Evolutionary conservation across 1,140 invertebrate genomes (phyloP).

Genomic region (Cotesia typhae): DNA sequence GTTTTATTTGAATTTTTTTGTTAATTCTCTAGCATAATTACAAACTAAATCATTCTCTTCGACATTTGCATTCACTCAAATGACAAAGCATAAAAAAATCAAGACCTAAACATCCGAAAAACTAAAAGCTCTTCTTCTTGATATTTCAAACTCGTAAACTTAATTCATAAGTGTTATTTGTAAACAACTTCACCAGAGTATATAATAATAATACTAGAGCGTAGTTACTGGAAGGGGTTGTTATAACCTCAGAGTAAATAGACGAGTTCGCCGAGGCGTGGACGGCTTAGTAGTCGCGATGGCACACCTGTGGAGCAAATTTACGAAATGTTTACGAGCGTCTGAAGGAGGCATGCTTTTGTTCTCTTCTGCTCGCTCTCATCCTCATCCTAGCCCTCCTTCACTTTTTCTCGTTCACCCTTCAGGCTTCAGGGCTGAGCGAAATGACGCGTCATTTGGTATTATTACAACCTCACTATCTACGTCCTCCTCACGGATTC

Average conservation of each 20-base stretch:
- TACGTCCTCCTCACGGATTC: slow-evolving; percentile 46
- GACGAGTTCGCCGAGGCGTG: slow-evolving; percentile 53
- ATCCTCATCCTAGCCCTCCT: slow-evolving; percentile 42
- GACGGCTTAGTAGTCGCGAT: slow-evolving; percentile 60
- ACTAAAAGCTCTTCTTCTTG: too few relatives aligned
- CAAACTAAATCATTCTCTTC: too few relatives aligned
- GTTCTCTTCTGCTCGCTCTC: slow-evolving; percentile 36
- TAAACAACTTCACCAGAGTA: not conserved
- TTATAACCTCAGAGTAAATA: slow-evolving; percentile 55
- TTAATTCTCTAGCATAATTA: too few relatives aligned
- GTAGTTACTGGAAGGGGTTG: slow-evolving; percentile 22
- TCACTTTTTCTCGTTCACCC: too few relatives aligned
- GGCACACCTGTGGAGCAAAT: slow-evolving; percentile 68
- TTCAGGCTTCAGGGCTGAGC: slow-evolving; percentile 33
- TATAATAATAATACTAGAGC: slow-evolving; percentile 6
- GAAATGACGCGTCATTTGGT: slow-evolving; percentile 58
- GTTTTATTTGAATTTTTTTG: too few relatives aligned
- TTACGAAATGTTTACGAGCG: slow-evolving; percentile 67
- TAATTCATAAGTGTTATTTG: not conserved
- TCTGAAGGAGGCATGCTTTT: slow-evolving; percentile 52
- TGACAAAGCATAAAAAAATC: too few relatives aligned
- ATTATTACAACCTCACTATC: slow-evolving; percentile 59
- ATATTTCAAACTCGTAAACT: not conserved
- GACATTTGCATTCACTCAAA: too few relatives aligned
- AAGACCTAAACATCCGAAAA: too few relatives aligned